Evolutionary conservation across 1,140 invertebrate species (phyloP).

Genomic region (Drosophila ananassae): DNA sequence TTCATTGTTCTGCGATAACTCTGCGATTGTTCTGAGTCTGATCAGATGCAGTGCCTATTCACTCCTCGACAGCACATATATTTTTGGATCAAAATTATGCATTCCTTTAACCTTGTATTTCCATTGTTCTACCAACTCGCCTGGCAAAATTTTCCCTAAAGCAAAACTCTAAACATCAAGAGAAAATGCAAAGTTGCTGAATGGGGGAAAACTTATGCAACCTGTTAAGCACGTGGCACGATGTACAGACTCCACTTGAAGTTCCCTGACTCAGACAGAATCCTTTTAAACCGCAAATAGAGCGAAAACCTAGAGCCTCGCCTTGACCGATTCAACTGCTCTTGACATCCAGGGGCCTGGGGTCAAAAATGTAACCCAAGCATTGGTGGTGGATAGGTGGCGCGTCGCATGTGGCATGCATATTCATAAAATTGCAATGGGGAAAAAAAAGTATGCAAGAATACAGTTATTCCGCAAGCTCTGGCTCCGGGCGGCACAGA

Average conservation of each 20-base stretch:
- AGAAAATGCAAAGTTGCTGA: constrained; percentile 18
- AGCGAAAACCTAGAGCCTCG: constrained; percentile 27
- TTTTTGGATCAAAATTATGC: constrained; percentile 52
- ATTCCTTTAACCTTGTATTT: constrained; percentile 16
- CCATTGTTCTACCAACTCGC: constrained; percentile 8
- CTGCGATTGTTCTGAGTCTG: no score
- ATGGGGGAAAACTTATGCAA: constrained; percentile 43
- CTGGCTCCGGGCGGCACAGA: constrained; percentile 11
- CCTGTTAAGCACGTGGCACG: constrained; percentile 53
- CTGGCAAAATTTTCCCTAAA: constrained; percentile 17
- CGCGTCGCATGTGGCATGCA: constrained; percentile 53
- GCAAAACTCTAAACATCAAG: constrained; percentile 31
- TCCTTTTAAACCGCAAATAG: constrained; percentile 47
- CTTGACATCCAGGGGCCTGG: constrained; percentile 50
- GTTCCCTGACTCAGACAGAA: constrained; percentile 32
- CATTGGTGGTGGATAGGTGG: not conserved
- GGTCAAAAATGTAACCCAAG: constrained; percentile 28
- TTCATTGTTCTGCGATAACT: not conserved
- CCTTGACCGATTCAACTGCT: constrained; percentile 69
- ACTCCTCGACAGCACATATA: not conserved
- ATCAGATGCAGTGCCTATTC: constrained; percentile 4
- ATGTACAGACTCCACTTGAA: constrained; percentile 16
- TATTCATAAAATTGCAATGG: constrained; percentile 66
- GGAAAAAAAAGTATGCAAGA: constrained; percentile 12
- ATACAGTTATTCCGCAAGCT: constrained; percentile 31